Percentiles rank a stretch among this genome's conserved stretches.
Evolutionary conservation across 2,113 vertebrate species (phyloP).

Genomic region (Glareola pratincola): DNA sequence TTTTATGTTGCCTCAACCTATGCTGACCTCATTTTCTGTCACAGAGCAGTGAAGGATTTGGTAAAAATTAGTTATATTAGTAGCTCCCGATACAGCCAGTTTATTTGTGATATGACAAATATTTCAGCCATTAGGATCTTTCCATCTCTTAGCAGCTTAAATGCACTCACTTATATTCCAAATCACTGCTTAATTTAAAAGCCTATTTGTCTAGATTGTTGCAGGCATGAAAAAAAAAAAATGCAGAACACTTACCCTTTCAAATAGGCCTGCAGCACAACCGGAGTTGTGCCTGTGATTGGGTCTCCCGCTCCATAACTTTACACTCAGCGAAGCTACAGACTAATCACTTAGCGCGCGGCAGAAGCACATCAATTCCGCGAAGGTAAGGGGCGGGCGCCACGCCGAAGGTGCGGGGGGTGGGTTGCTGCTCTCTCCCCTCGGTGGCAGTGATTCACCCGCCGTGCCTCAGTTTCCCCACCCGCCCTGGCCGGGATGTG

Average conservation of each 20-base stretch:
- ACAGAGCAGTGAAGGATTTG: slow-evolving; percentile 84
- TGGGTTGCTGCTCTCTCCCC: neutral
- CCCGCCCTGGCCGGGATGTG: accelerated
- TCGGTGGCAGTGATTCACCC: accelerated
- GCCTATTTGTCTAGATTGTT: slow-evolving; percentile 79
- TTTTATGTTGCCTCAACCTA: slow-evolving; percentile 87
- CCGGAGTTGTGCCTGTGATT: slow-evolving; percentile 50
- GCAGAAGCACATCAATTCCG: slow-evolving; percentile 18
- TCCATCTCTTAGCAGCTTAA: slow-evolving; percentile 95
- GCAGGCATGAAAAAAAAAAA: slow-evolving; percentile 41
- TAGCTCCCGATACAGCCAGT: slow-evolving; percentile 81
- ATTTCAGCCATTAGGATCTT: slow-evolving; percentile 99
- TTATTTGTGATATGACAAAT: slow-evolving; percentile 98
- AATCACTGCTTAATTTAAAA: slow-evolving; percentile 94
- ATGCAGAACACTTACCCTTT: slow-evolving; percentile 35
- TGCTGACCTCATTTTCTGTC: slow-evolving; percentile 92
- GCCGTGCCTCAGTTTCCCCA: neutral
- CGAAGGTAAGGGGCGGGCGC: neutral
- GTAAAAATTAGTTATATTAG: slow-evolving; percentile 98
- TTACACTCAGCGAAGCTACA: slow-evolving; percentile 29
- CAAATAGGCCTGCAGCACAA: slow-evolving; percentile 9
- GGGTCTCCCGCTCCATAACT: slow-evolving; percentile 56
- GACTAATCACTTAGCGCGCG: slow-evolving; percentile 15
- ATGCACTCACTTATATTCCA: slow-evolving; percentile 99
- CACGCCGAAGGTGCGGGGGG: neutral